A percentile compares a stretch with the other conserved stretches of the same genome.
phyloP scores from a whole-genome alignment of 2,888 invertebrate genomes.

The Amphipyra tragopoginis region DNA sequence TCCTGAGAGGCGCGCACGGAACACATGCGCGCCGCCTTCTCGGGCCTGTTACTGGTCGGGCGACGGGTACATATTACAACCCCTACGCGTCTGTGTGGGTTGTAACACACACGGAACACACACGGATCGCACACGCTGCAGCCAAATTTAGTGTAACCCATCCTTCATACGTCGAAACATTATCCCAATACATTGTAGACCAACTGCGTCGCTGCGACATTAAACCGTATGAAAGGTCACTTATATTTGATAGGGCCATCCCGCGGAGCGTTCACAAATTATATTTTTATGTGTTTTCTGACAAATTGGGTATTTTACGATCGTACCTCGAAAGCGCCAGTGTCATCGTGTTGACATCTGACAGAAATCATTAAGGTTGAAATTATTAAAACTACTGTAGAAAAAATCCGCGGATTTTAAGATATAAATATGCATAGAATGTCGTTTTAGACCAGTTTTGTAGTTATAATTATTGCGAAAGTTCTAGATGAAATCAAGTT shows the following conservation, averaged over 20 bases:
- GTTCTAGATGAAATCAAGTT: not conserved
- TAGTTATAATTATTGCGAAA: not conserved
- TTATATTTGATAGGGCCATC: constrained; percentile 36
- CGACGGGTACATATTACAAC: too few relatives aligned
- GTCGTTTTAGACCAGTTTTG: not conserved
- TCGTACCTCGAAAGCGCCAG: constrained; percentile 16
- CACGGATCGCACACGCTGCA: not conserved
- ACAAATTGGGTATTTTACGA: constrained; percentile 82
- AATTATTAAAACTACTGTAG: constrained; percentile 50
- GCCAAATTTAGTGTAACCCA: not conserved
- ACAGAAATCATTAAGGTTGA: constrained; percentile 45
- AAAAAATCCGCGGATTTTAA: constrained; percentile 13
- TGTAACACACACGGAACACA: too few relatives aligned
- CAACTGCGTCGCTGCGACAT: constrained; percentile 20
- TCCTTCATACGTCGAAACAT: not conserved
- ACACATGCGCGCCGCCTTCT: too few relatives aligned
- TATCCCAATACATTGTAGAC: not conserved
- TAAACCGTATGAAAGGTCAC: constrained; percentile 42
- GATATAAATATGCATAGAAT: not conserved
- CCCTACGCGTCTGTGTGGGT: too few relatives aligned
- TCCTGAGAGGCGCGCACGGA: too few relatives aligned
- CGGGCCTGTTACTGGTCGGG: too few relatives aligned
- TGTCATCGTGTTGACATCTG: constrained; percentile 39
- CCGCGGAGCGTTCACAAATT: constrained; percentile 67
- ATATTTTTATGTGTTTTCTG: constrained; percentile 74